Evolutionary conservation across 2,888 invertebrate genomes (phyloP).

Genomic region (Oxyteleia sp.): DNA sequence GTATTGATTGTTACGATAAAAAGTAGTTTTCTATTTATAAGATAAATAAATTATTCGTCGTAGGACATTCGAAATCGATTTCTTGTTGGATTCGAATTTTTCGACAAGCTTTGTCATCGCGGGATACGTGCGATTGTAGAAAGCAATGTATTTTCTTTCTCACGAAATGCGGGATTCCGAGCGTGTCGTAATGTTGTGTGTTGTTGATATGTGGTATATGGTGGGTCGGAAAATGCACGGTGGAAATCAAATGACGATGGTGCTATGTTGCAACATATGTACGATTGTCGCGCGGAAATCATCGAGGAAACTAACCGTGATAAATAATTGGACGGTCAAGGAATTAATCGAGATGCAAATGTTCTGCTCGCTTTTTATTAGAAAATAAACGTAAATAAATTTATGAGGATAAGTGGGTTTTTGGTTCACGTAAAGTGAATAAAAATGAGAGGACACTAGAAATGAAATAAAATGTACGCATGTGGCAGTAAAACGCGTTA

Average conservation of each 20-base stretch:
- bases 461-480: too few relatives aligned
- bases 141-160: conserved; percentile 72
- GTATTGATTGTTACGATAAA: conserved; percentile 36
- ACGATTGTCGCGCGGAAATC: conserved; percentile 72
- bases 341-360: too few relatives aligned
- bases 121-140: conserved; percentile 57
- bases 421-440: too few relatives aligned
- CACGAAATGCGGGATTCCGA: conserved; percentile 76
- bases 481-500: too few relatives aligned
- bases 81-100: conserved; percentile 48
- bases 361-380: too few relatives aligned
- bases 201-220: conserved; percentile 60
- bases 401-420: too few relatives aligned
- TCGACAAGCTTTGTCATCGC: conserved; percentile 68
- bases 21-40: conserved; percentile 35
- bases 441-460: too few relatives aligned
- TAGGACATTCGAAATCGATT: conserved; percentile 45
- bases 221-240: conserved; percentile 45
- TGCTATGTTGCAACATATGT: conserved; percentile 40
- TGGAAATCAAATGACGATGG: conserved; percentile 51
- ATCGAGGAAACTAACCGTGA: conserved; percentile 43
- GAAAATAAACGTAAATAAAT: too few relatives aligned
- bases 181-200: conserved; percentile 76
- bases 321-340: too few relatives aligned
- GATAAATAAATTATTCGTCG: conserved; percentile 61